A percentile compares a stretch with the other conserved stretches of the same genome.
Evolutionary conservation across 1,140 invertebrate species (phyloP).

Genomic region (Bombus vancouverensis): DNA sequence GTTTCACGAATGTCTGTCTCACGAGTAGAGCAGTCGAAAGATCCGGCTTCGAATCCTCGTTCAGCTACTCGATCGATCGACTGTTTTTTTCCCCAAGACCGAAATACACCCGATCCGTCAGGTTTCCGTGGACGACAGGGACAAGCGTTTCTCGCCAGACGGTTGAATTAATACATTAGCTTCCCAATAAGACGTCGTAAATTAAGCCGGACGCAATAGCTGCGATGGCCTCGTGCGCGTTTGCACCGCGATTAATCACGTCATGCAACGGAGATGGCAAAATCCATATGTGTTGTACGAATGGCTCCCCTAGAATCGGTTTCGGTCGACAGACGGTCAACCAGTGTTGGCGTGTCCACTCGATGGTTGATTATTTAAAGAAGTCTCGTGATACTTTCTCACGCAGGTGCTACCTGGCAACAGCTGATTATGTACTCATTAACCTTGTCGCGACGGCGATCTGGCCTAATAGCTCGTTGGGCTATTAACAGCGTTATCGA

Average conservation of each 20-base stretch:
- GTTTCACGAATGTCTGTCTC: background rate
- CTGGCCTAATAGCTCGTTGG: slow-evolving; percentile 39
- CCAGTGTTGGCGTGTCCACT: background rate
- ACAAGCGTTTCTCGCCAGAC: background rate
- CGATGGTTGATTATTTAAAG: slow-evolving; percentile 21
- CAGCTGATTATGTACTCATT: slow-evolving; percentile 30
- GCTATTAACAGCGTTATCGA: slow-evolving; percentile 47
- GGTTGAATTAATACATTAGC: slow-evolving; percentile 21
- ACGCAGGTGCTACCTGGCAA: slow-evolving; percentile 35
- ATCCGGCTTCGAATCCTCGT: slow-evolving; percentile 5
- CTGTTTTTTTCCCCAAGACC: background rate
- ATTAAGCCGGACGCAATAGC: slow-evolving; percentile 22
- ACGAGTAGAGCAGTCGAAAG: background rate
- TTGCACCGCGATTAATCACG: slow-evolving; percentile 29
- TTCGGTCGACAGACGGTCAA: background rate
- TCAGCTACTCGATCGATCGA: background rate
- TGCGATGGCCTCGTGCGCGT: slow-evolving; percentile 1
- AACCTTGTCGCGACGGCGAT: slow-evolving; percentile 39
- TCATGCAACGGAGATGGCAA: background rate
- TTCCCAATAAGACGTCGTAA: slow-evolving; percentile 21
- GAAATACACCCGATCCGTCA: background rate
- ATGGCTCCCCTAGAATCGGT: background rate
- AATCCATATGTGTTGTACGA: slow-evolving; percentile 18
- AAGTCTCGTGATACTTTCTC: slow-evolving; percentile 6
- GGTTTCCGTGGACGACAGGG: background rate